Percentiles rank a stretch among this genome's conserved stretches.
Evolutionary conservation across 2,797 vertebrate species (phyloP).

Genomic region (Pteronotus mesoamericanus): DNA sequence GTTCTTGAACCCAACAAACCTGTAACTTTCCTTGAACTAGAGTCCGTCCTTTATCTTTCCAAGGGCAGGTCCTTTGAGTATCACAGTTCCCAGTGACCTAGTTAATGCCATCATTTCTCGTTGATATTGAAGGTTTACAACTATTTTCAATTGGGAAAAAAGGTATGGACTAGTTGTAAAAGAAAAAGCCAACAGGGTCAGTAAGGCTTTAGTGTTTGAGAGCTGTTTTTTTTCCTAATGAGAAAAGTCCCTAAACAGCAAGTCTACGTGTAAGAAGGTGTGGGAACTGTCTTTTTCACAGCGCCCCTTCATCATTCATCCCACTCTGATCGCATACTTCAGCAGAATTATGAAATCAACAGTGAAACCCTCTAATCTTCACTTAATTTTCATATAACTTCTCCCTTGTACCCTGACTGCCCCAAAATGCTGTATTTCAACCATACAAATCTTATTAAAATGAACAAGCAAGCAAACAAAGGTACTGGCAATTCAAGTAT

Average conservation of each 20-base stretch:
- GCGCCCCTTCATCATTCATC: background rate
- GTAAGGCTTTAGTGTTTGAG: background rate
- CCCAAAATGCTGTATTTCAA: background rate
- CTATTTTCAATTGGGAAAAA: background rate
- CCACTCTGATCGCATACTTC: background rate
- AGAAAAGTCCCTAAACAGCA: background rate
- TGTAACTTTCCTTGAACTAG: background rate
- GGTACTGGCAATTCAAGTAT: constrained; percentile 66
- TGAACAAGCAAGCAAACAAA: constrained; percentile 73
- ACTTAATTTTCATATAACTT: background rate
- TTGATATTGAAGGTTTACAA: background rate
- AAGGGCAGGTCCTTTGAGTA: background rate
- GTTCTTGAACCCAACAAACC: background rate
- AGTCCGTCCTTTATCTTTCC: background rate
- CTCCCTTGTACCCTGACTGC: background rate
- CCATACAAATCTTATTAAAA: background rate
- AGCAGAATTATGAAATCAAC: constrained; percentile 12
- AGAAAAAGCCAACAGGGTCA: background rate
- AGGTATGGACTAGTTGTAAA: background rate
- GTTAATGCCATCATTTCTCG: background rate
- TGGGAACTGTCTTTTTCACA: background rate
- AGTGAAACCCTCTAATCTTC: background rate
- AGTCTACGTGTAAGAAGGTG: background rate
- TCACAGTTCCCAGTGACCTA: background rate
- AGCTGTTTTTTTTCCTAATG: background rate